These are phyloP conservation scores for Sitta carolinensis DNA, from an alignment of 2,797 vertebrate species.

Conservation along the genomic window DNA sequence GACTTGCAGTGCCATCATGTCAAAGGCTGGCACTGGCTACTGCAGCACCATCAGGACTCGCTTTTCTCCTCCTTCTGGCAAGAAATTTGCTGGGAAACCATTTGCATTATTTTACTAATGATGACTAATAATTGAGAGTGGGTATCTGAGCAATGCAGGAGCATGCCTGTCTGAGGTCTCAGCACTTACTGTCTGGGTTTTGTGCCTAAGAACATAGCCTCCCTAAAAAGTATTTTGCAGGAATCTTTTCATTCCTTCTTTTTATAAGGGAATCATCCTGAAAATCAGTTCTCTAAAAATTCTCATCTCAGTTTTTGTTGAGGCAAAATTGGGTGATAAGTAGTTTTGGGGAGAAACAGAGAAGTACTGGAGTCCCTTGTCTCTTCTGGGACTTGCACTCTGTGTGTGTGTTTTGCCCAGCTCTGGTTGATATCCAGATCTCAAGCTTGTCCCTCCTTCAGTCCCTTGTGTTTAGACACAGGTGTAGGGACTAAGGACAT, in stretches of 20 bases:
- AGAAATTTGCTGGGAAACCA: constrained; percentile 18
- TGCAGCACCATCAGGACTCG: background rate
- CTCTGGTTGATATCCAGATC: background rate
- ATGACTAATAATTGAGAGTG: background rate
- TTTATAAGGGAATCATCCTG: background rate
- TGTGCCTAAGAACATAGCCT: background rate
- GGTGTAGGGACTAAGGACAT: fast-evolving
- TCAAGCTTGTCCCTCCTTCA: background rate
- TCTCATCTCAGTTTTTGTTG: background rate
- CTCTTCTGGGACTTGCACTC: background rate
- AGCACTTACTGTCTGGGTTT: background rate
- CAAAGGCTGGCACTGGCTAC: background rate
- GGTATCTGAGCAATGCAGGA: background rate
- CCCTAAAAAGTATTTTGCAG: background rate
- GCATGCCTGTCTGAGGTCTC: background rate
- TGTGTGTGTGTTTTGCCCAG: background rate
- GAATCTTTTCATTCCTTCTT: background rate
- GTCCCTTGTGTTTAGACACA: background rate
- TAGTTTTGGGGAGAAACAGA: background rate
- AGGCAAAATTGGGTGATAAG: background rate
- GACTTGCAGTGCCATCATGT: background rate
- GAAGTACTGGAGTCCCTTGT: background rate
- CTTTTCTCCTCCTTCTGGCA: constrained; percentile 11
- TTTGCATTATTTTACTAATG: constrained; percentile 29
- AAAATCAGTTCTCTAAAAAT: background rate